Conservation (phyloP, 2,888 invertebrate species). For the Papilio gigon region DNA sequence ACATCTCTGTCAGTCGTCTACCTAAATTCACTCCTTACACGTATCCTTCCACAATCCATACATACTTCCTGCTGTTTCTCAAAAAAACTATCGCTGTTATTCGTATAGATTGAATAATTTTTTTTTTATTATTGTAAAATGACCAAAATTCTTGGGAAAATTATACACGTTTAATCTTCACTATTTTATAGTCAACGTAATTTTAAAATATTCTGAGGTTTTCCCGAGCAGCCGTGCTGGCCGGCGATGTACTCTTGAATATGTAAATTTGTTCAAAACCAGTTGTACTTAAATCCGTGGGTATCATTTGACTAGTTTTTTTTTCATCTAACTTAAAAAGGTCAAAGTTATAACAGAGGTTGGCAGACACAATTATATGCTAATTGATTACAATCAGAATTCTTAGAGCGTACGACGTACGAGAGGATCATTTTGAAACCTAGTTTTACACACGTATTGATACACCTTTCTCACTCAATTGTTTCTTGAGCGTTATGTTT, state of each 20-base stretch:
- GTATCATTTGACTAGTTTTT: conserved; percentile 31
- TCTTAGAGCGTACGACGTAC: neutral
- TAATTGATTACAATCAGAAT: neutral
- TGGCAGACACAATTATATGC: conserved; percentile 8
- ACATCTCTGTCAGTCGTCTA: too few species aligned
- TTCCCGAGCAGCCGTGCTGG: conserved; percentile 27
- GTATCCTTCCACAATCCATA: too few species aligned
- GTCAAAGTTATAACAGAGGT: conserved; percentile 2
- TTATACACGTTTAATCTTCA: neutral
- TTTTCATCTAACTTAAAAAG: conserved; percentile 18
- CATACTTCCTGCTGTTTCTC: too few species aligned
- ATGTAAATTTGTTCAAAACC: conserved; percentile 39
- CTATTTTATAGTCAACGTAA: conserved; percentile 15
- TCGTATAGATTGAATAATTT: too few species aligned
- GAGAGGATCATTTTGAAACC: neutral
- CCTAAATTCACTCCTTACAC: too few species aligned
- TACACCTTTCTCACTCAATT: too few species aligned
- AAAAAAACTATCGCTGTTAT: too few species aligned
- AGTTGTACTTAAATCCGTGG: conserved; percentile 25
- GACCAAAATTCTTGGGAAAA: too few species aligned
- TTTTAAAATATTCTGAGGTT: conserved; percentile 23
- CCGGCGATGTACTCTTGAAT: conserved; percentile 32
- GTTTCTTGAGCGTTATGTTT: too few species aligned
- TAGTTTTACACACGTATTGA: neutral
- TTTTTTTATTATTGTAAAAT: too few species aligned